These are phyloP conservation scores for Bolborhynchus lineola DNA, from an alignment of 2,113 vertebrate genomes.

Conservation along the genomic window DNA sequence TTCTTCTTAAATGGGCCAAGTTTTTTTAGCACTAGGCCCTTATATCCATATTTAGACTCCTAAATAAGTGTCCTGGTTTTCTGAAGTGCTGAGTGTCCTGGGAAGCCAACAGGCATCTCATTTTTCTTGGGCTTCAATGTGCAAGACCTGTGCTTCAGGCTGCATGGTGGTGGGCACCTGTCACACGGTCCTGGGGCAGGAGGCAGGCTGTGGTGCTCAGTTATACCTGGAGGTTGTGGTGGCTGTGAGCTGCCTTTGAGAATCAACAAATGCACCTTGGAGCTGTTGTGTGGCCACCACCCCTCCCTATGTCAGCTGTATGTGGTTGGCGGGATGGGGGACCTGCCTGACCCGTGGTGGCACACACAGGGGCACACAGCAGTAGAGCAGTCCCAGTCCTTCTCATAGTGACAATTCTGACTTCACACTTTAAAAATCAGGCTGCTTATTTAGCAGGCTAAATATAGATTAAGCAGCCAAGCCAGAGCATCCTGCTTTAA, in stretches of 20 bases:
- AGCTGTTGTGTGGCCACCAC: background rate
- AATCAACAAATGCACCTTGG: accelerated
- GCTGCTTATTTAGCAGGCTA: constrained; percentile 49
- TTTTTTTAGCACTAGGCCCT: constrained; percentile 52
- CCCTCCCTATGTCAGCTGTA: background rate
- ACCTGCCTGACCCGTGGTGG: accelerated
- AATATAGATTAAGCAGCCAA: constrained; percentile 63
- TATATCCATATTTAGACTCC: constrained; percentile 60
- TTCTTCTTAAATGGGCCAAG: constrained; percentile 62
- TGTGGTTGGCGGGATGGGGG: accelerated
- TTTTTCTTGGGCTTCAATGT: background rate
- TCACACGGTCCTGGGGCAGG: accelerated
- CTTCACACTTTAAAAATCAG: constrained; percentile 3
- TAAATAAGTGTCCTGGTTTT: constrained; percentile 63
- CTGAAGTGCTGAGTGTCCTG: constrained; percentile 26
- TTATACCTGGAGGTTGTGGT: background rate
- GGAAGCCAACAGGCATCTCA: constrained; percentile 1
- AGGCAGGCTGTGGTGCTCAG: background rate
- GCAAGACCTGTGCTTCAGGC: background rate
- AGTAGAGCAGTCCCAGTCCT: background rate
- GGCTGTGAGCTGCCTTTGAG: background rate
- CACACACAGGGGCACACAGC: accelerated
- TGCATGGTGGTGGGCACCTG: background rate
- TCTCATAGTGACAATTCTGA: background rate
- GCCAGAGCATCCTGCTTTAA: constrained; percentile 53